Base-by-base conservation (phyloP, 92 coral and sea anemone genomes). In the Palythoa heliodiscus region DNA sequence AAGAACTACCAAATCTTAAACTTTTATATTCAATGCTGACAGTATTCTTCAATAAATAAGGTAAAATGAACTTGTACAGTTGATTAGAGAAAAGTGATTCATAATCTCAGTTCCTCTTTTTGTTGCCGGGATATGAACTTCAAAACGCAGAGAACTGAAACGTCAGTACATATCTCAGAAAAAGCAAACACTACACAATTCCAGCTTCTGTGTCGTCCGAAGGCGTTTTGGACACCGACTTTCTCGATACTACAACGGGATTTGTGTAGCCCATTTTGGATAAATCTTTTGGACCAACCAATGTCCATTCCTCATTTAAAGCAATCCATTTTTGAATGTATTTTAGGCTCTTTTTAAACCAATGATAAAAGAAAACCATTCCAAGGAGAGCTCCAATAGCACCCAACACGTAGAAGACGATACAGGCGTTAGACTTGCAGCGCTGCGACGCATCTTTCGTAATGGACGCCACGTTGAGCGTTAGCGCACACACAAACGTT, bases 321-420 rank as follows among this genome's bases (percentile, higher is more conserved):
- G 95, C 94, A 68, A 96, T 83, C 98, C 98, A 94, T 77, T 92
- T 93, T 57, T 90, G 87, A 15, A 96, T 43, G 88, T 96, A 96
- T 12, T 88, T 87, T 73, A 93, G 73, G 78, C 98, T 96, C 35
- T 92, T 93, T 5, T 86, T 90, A 14, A 92, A 83, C 95, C 98
- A 96, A 77, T 89, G 97, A 76, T 95, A 91, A 75, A 94, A 95
- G 88, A 96, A 96, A 4, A 94, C 94, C 3, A 96, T 86, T 16
- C 98, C 98, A 11, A 96, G 83, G 9, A 96, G 86, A 23, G 95
- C 96, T 16, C 98, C 98, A 3, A 92, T 80, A 5, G 94, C 91
- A 29, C 98, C 98, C 23, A 96, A 89, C 52, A 94, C 98, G 84
- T 96, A 96, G 89, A 96, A 96, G n/a, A 96, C 93, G 24, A 96